Evolutionary conservation across 1,140 invertebrate genomes (phyloP).

Genomic region (Oppia nitens): DNA sequence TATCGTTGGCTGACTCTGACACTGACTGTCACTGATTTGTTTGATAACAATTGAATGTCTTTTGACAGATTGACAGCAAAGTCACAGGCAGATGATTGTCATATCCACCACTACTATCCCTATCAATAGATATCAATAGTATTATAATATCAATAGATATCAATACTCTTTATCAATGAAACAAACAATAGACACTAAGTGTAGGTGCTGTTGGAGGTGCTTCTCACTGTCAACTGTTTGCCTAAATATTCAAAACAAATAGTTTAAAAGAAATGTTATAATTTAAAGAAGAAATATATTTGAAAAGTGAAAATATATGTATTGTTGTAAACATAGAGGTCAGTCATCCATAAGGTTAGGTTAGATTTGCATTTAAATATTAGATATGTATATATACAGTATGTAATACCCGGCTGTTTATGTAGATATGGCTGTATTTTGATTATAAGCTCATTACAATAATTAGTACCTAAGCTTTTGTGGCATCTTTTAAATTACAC

Average conservation of each 20-base stretch:
- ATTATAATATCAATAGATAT: too few relatives aligned
- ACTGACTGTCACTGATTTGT: background rate
- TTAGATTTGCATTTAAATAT: too few relatives aligned
- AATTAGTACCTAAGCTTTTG: background rate
- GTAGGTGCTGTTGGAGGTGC: background rate
- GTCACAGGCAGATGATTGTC: background rate
- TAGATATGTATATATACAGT: too few relatives aligned
- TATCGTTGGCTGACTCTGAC: background rate
- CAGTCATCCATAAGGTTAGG: background rate
- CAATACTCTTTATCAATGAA: background rate
- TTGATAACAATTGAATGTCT: background rate
- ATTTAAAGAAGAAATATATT: too few relatives aligned
- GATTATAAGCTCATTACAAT: background rate
- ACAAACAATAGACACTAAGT: background rate
- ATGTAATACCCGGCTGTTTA: background rate
- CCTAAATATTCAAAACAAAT: background rate
- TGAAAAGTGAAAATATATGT: too few relatives aligned
- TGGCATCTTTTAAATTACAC: constrained; percentile 1
- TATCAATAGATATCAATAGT: too few relatives aligned
- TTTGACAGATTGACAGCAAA: background rate
- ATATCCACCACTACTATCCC: background rate
- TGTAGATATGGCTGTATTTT: background rate
- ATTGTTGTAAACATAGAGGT: too few relatives aligned
- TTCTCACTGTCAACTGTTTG: background rate
- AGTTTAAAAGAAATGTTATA: background rate